Conservation (phyloP, 2,797 vertebrate species). For the Megaceryle alcyon region DNA sequence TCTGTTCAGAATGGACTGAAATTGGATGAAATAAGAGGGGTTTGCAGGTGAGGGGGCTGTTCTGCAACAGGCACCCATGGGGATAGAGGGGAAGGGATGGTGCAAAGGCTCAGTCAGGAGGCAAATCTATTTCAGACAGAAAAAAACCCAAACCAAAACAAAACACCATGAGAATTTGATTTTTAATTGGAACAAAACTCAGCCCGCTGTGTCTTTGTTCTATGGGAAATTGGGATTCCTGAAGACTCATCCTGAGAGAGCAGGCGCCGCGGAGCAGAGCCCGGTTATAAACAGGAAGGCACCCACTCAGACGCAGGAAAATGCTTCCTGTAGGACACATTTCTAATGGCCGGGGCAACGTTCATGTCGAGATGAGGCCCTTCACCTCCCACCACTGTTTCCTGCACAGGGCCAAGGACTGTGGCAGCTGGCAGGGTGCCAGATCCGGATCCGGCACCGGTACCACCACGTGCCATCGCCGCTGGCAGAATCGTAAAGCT, state of each 20-base stretch:
- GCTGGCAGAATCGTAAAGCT: accelerated
- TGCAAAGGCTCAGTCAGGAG: accelerated
- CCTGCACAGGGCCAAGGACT: not conserved
- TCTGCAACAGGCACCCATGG: not conserved
- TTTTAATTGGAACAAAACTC: not conserved
- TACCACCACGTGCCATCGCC: accelerated
- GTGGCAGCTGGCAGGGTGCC: not conserved
- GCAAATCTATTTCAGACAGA: accelerated
- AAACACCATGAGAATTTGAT: accelerated
- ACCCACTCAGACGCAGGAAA: not conserved
- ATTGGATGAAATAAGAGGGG: not conserved
- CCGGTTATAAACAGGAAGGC: conserved; percentile 42
- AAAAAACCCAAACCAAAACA: not conserved
- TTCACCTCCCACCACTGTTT: conserved; percentile 1
- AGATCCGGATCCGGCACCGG: not conserved
- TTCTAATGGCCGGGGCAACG: not conserved
- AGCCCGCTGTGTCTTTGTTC: not conserved
- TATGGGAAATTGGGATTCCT: not conserved
- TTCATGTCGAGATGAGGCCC: not conserved
- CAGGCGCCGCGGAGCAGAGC: not conserved
- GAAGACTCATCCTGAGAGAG: not conserved
- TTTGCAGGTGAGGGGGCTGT: not conserved
- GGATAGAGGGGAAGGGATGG: not conserved
- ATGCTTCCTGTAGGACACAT: conserved; percentile 1
- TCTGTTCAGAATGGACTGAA: not conserved